phyloP scores from a whole-genome alignment of 2,888 invertebrate genomes.

The Arctia plantaginis region DNA sequence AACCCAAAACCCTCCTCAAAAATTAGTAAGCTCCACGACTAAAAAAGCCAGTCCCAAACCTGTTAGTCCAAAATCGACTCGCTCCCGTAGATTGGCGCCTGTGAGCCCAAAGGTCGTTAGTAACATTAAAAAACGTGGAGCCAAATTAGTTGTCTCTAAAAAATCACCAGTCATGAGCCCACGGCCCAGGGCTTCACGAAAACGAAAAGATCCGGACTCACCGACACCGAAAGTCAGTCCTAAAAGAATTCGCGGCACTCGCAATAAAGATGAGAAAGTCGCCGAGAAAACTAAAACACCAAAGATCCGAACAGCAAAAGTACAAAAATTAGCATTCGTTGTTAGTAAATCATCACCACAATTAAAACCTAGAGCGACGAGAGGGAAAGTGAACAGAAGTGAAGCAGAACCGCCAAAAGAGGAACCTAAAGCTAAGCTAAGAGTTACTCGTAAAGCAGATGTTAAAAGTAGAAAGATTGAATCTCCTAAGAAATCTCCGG shows the following conservation, averaged over 20 bases:
- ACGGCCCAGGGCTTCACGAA: conserved; percentile 27
- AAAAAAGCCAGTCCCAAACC: conserved; percentile 8
- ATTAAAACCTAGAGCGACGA: conserved; percentile 54
- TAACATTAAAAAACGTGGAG: conserved; percentile 53
- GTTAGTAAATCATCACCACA: conserved; percentile 63
- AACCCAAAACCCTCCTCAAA: conserved; percentile 17
- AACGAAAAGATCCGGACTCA: conserved; percentile 34
- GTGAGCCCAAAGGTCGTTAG: conserved; percentile 18
- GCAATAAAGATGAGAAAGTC: conserved; percentile 30
- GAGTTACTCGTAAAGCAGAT: conserved; percentile 3
- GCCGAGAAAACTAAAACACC: conserved; percentile 53
- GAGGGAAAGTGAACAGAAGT: conserved; percentile 14
- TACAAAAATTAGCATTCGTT: conserved; percentile 51
- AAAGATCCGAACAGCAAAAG: conserved; percentile 58
- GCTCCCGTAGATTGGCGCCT: conserved; percentile 42
- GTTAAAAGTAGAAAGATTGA: conserved; percentile 24
- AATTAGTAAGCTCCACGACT: conserved; percentile 13
- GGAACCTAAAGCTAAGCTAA: conserved; percentile 22
- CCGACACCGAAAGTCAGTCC: conserved; percentile 25
- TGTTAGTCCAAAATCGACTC: conserved; percentile 40
- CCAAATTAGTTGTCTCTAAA: conserved; percentile 64
- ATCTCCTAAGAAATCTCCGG: conserved; percentile 55
- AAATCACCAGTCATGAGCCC: conserved; percentile 65
- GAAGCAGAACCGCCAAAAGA: conserved; percentile 29
- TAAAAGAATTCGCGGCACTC: conserved; percentile 50